Evolutionary conservation across 2,888 invertebrate genomes (phyloP).

Genomic region (Allacma fusca): DNA sequence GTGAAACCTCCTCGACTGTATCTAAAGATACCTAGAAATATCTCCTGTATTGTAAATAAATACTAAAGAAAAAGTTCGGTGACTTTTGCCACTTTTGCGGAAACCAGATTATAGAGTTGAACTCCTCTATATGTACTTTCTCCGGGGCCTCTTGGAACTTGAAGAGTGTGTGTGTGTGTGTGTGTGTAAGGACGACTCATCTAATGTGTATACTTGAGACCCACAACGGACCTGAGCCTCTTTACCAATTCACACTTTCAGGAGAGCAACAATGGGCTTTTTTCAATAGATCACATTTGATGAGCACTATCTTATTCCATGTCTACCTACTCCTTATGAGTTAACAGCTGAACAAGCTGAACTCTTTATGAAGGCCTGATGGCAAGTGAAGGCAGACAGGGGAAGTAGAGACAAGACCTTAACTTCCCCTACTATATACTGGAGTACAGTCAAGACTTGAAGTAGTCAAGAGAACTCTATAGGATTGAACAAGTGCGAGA

Average conservation of each 20-base stretch:
- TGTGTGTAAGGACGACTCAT: no score
- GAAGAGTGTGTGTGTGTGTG: not conserved
- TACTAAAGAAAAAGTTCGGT: not conserved
- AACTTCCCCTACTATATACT: not conserved
- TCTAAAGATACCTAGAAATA: not conserved
- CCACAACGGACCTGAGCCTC: not conserved
- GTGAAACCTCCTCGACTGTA: not conserved
- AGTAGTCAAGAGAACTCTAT: no score
- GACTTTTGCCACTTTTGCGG: not conserved
- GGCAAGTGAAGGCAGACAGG: not conserved
- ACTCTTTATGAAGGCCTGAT: not conserved
- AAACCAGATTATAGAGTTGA: conserved; percentile 12
- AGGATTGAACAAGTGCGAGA: no score
- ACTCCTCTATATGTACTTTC: not conserved
- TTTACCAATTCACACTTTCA: conserved; percentile 12
- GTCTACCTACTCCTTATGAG: not conserved
- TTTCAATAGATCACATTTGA: conserved; percentile 14
- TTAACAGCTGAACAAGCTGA: not conserved
- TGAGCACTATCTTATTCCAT: conserved; percentile 6
- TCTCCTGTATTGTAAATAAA: not conserved
- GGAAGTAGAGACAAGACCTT: not conserved
- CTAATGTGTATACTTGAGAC: not conserved
- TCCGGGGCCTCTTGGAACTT: not conserved
- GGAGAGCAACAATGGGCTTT: not conserved
- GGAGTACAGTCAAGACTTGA: not conserved